Evolutionary conservation across 2,888 invertebrate genomes (phyloP).

Genomic region (Dysmachus trigonus): DNA sequence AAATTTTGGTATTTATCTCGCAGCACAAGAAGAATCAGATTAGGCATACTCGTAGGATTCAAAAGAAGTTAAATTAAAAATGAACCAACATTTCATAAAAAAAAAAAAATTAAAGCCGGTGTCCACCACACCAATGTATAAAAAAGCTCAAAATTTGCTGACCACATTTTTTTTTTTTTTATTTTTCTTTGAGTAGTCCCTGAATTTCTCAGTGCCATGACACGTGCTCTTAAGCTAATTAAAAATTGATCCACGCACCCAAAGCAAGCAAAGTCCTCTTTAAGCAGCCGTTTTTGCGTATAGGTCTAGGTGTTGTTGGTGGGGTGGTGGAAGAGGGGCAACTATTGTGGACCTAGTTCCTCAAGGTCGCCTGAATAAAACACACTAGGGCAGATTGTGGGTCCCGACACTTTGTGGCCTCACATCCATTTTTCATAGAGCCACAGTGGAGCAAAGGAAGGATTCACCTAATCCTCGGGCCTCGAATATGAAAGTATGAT

Average conservation of each 20-base stretch:
- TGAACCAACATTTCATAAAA: background rate
- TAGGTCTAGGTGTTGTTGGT: background rate
- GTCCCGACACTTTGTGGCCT: background rate
- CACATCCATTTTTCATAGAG: background rate
- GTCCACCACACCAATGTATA: background rate
- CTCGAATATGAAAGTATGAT: background rate
- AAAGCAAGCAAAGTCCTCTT: constrained; percentile 13
- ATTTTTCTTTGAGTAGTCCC: background rate
- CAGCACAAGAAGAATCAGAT: too few relatives aligned
- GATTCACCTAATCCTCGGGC: background rate
- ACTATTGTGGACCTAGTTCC: background rate
- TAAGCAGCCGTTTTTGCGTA: background rate
- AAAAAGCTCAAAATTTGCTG: background rate
- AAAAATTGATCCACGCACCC: constrained; percentile 20
- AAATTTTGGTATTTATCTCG: too few relatives aligned
- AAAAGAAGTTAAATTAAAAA: background rate
- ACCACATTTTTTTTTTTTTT: background rate
- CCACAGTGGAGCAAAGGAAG: background rate
- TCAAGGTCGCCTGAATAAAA: constrained; percentile 13
- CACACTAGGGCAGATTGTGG: background rate
- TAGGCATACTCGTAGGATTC: too few relatives aligned
- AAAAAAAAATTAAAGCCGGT: background rate
- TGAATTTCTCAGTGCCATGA: background rate
- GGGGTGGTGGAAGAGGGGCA: background rate
- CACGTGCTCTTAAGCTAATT: constrained; percentile 1